Evolutionary conservation across 2,797 vertebrate species (phyloP).

Genomic region (Parambassis ranga): DNA sequence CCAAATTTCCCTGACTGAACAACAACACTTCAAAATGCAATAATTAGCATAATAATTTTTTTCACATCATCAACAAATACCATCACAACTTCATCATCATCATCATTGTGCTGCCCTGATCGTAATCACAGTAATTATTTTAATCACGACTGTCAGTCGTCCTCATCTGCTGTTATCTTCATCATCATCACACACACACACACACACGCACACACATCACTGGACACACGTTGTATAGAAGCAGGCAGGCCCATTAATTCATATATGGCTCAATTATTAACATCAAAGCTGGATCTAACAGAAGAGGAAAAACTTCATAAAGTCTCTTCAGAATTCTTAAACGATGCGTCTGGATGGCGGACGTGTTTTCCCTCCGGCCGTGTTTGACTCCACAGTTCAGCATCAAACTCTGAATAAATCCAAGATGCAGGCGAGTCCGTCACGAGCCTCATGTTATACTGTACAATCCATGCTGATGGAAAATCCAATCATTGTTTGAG

Average conservation of each 20-base stretch:
- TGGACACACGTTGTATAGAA: slow-evolving; percentile 63
- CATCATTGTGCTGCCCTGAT: slow-evolving; percentile 5
- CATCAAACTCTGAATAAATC: neutral
- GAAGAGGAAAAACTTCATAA: slow-evolving; percentile 29
- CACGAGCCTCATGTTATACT: too few species aligned
- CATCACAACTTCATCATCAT: neutral
- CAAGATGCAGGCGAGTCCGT: too few species aligned
- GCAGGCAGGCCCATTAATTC: slow-evolving; percentile 68
- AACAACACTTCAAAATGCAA: slow-evolving; percentile 31
- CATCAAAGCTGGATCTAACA: slow-evolving; percentile 53
- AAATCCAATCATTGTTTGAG: neutral
- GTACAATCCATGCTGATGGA: slow-evolving; percentile 2
- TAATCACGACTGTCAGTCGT: slow-evolving; percentile 17
- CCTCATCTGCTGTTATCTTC: slow-evolving; percentile 3
- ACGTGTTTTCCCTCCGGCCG: slow-evolving; percentile 1
- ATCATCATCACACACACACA: slow-evolving; percentile 20
- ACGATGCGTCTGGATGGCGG: neutral
- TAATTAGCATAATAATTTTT: slow-evolving; percentile 48
- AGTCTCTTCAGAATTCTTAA: slow-evolving; percentile 25
- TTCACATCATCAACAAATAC: slow-evolving; percentile 43
- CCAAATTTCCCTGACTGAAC: slow-evolving; percentile 45
- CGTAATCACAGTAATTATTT: slow-evolving; percentile 26
- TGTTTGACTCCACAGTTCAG: too few species aligned
- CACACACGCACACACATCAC: slow-evolving; percentile 42
- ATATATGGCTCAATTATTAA: slow-evolving; percentile 73